These are phyloP conservation scores for Nyctereutes procyonoides DNA, from an alignment of 2,113 vertebrate genomes.

Conservation along the genomic window DNA sequence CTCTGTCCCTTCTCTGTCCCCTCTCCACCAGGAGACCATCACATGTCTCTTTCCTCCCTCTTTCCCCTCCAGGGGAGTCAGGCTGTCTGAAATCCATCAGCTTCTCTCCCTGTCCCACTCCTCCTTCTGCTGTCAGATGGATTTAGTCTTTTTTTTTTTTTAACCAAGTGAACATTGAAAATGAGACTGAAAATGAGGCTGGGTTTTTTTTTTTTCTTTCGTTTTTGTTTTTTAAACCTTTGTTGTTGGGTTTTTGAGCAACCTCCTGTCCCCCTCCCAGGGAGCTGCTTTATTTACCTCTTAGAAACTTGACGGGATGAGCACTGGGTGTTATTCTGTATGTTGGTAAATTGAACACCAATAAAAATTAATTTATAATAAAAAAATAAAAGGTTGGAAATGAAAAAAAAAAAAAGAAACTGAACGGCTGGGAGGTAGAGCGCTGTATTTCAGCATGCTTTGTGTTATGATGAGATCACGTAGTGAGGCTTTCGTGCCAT, in stretches of 20 bases:
- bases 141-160: conserved; percentile 63
- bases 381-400: too few species aligned
- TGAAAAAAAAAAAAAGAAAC: too few species aligned
- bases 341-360: too few species aligned
- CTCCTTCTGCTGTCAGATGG: conserved; percentile 68
- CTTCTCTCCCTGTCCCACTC: conserved; percentile 23
- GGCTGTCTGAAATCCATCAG: conserved; percentile 61
- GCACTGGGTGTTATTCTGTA: too few species aligned
- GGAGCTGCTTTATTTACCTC: conserved; percentile 65
- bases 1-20: not conserved
- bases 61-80: conserved; percentile 19
- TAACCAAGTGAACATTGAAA: conserved; percentile 56
- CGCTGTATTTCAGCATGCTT: conserved; percentile 78
- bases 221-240: not conserved
- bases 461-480: conserved; percentile 67
- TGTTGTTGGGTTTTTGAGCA: conserved; percentile 60
- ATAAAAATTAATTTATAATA: too few species aligned
- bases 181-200: conserved; percentile 65
- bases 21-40: not conserved
- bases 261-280: conserved; percentile 63
- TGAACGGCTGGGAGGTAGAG: conserved; percentile 43
- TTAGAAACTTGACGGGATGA: too few species aligned
- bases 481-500: conserved; percentile 80
- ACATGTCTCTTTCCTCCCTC: not conserved
- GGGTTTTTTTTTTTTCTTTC: not conserved